Evolutionary conservation across 2,113 vertebrate species (phyloP).

Genomic region (Myxocyprinus asiaticus): DNA sequence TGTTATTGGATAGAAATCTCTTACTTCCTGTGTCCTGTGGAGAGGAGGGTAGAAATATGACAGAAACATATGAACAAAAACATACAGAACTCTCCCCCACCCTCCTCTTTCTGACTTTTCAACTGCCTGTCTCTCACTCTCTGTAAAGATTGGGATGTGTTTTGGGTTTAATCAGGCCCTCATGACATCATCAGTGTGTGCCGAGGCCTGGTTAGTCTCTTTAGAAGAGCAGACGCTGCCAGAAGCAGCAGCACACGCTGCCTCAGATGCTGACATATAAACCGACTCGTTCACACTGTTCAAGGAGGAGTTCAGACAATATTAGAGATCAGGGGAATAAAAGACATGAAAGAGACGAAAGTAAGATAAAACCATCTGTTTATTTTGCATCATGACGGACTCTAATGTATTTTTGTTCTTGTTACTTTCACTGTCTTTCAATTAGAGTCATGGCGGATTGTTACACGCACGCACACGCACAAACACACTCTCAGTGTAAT

Average conservation of each 20-base stretch:
- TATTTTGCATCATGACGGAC: background rate
- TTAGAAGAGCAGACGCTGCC: constrained; percentile 28
- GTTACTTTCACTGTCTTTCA: constrained; percentile 12
- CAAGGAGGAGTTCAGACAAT: constrained; percentile 5
- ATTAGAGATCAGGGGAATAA: background rate
- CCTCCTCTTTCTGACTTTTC: background rate
- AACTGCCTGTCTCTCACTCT: background rate
- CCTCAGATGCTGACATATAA: constrained; percentile 52
- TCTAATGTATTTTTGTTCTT: constrained; percentile 18
- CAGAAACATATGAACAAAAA: constrained; percentile 6
- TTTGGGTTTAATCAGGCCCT: constrained; percentile 26
- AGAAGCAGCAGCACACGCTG: constrained; percentile 37
- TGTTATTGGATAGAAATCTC: constrained; percentile 28
- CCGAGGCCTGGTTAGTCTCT: constrained; percentile 34
- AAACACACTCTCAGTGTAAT: background rate
- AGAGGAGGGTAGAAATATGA: constrained; percentile 13
- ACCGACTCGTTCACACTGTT: constrained; percentile 35
- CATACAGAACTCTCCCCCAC: background rate
- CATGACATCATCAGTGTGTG: constrained; percentile 50
- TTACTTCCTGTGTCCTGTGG: constrained; percentile 30
- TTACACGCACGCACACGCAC: background rate
- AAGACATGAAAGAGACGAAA: constrained; percentile 6
- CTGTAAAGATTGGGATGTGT: constrained; percentile 8
- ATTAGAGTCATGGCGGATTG: background rate
- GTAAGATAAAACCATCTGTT: constrained; percentile 17